phyloP scores from a whole-genome alignment of 2,797 vertebrate genomes.

The Gadopsis bispinosus region DNA sequence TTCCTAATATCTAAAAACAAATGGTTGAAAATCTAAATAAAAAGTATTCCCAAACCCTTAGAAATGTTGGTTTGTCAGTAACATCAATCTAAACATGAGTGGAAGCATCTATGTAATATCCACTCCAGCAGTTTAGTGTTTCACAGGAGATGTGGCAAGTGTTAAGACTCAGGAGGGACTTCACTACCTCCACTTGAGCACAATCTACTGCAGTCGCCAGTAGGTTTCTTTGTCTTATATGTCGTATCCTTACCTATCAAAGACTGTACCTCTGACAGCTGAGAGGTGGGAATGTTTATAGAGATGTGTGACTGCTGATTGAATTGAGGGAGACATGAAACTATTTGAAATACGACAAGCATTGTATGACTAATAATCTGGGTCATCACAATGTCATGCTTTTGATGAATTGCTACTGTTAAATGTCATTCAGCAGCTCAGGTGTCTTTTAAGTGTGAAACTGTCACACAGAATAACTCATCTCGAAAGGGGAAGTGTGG shows the following conservation, averaged over 20 bases:
- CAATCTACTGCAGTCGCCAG: constrained; percentile 1
- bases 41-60: neutral
- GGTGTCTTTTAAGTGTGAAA: constrained; percentile 8
- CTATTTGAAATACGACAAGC: neutral
- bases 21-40: neutral
- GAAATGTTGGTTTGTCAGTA: constrained; percentile 23
- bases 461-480: constrained; percentile 6
- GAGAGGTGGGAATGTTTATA: neutral
- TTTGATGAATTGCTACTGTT: constrained; percentile 16
- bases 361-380: neutral
- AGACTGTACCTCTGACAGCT: constrained; percentile 18
- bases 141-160: neutral
- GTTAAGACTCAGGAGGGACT: constrained; percentile 32
- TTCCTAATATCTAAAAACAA: neutral
- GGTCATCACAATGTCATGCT: neutral
- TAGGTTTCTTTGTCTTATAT: neutral
- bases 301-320: neutral
- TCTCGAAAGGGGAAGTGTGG: neutral
- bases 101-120: constrained; percentile 23
- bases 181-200: constrained; percentile 32
- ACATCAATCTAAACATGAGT: constrained; percentile 4
- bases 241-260: constrained; percentile 17
- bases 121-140: constrained; percentile 17
- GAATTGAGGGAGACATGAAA: neutral
- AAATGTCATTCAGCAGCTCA: neutral